These are phyloP conservation scores for Adelognathus sp. DNA, from an alignment of 2,888 invertebrate genomes.

Conservation along the genomic window DNA sequence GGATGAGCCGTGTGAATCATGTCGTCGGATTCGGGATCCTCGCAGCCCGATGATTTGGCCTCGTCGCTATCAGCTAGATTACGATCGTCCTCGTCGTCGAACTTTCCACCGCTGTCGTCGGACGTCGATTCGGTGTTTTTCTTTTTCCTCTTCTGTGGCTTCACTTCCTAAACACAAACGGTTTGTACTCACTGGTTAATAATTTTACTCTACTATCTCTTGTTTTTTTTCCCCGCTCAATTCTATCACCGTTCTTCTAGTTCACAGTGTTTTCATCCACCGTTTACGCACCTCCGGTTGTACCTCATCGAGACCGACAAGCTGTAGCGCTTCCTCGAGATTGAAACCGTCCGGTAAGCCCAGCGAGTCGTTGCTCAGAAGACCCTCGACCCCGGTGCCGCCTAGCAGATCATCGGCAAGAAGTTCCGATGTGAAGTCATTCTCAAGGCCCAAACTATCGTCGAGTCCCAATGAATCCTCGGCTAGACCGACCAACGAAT, in stretches of 20 bases:
- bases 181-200: background rate
- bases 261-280: background rate
- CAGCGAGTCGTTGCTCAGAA: conserved; percentile 79
- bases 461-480: conserved; percentile 76
- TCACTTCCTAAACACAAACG: conserved; percentile 63
- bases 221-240: no score
- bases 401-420: conserved; percentile 74
- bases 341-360: conserved; percentile 85
- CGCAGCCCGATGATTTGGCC: conserved; percentile 72
- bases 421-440: conserved; percentile 77
- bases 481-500: conserved; percentile 72
- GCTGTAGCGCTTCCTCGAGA: conserved; percentile 88
- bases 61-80: conserved; percentile 47
- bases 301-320: conserved; percentile 88
- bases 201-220: no score
- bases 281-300: conserved; percentile 80
- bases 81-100: conserved; percentile 66
- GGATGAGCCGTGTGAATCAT: conserved; percentile 85
- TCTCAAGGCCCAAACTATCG: conserved; percentile 76
- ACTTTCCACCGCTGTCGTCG: conserved; percentile 76
- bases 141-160: conserved; percentile 68
- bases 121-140: conserved; percentile 58
- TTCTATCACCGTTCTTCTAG: background rate
- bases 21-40: conserved; percentile 82
- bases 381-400: conserved; percentile 73